phyloP scores from a whole-genome alignment of 1,140 invertebrate genomes.

The Schlechtendalia chinensis region DNA sequence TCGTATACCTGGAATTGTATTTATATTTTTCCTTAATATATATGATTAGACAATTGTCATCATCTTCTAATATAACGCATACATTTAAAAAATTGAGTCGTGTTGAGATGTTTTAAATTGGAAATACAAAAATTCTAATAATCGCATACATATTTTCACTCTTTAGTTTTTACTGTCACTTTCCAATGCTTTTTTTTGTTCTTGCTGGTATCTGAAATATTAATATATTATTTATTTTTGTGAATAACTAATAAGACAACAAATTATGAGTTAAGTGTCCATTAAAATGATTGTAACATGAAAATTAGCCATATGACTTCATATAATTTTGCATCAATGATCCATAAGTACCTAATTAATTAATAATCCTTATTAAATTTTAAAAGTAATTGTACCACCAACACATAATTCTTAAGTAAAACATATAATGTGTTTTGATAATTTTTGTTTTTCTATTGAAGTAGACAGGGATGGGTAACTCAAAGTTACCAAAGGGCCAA shows the following conservation, averaged over 20 bases:
- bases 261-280: too few species aligned
- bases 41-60: background rate
- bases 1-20: background rate
- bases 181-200: constrained; percentile 43
- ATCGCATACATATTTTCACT: background rate
- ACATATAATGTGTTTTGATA: too few species aligned
- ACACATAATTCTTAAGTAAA: too few species aligned
- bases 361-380: too few species aligned
- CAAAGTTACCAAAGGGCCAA: too few species aligned
- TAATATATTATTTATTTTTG: background rate
- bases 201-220: constrained; percentile 29
- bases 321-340: too few species aligned
- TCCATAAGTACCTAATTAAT: too few species aligned
- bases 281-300: too few species aligned
- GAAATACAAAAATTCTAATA: background rate
- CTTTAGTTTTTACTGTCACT: background rate
- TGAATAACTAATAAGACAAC: background rate
- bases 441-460: too few species aligned
- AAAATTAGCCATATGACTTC: too few species aligned
- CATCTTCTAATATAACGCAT: background rate
- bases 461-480: too few species aligned
- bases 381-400: too few species aligned
- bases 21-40: background rate
- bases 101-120: background rate
- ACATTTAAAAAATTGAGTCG: background rate